phyloP scores from a whole-genome alignment of 2,797 vertebrate species.

The Microctenopoma lineatum region DNA sequence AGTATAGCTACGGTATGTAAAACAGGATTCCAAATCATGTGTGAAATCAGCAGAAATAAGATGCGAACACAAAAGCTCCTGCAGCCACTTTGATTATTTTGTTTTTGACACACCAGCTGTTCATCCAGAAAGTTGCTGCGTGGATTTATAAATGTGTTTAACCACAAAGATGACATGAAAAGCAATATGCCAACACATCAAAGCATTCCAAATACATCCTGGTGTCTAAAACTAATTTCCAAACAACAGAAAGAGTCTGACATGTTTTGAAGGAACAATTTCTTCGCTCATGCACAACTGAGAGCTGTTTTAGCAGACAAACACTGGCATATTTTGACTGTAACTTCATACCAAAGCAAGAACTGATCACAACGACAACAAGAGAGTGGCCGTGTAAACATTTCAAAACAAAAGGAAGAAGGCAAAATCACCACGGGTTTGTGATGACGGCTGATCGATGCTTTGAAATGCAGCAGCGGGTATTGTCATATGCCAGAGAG shows the following conservation, averaged over 20 bases:
- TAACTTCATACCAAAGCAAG: conserved; percentile 73
- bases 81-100: conserved; percentile 66
- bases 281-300: conserved; percentile 58
- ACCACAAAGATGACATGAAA: conserved; percentile 72
- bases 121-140: conserved; percentile 64
- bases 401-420: conserved; percentile 73
- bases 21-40: conserved; percentile 52
- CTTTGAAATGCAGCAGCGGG: conserved; percentile 75
- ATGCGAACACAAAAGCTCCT: conserved; percentile 50
- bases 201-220: conserved; percentile 72
- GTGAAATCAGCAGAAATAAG: conserved; percentile 68
- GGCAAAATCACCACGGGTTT: conserved; percentile 69
- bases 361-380: conserved; percentile 79
- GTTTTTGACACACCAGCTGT: conserved; percentile 67
- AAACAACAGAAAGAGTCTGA: conserved; percentile 68
- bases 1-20: conserved; percentile 22
- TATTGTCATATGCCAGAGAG: conserved; percentile 76
- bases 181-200: conserved; percentile 70
- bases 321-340: conserved; percentile 71
- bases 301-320: conserved; percentile 71
- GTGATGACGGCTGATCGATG: conserved; percentile 74
- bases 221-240: conserved; percentile 76
- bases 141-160: conserved; percentile 78
- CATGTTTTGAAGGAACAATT: conserved; percentile 71
- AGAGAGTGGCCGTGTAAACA: conserved; percentile 79